A percentile compares a stretch with the other conserved stretches of the same genome.
These are phyloP conservation scores for Chloroclysta siterata DNA, from an alignment of 2,888 invertebrate species.

Conservation along the genomic window DNA sequence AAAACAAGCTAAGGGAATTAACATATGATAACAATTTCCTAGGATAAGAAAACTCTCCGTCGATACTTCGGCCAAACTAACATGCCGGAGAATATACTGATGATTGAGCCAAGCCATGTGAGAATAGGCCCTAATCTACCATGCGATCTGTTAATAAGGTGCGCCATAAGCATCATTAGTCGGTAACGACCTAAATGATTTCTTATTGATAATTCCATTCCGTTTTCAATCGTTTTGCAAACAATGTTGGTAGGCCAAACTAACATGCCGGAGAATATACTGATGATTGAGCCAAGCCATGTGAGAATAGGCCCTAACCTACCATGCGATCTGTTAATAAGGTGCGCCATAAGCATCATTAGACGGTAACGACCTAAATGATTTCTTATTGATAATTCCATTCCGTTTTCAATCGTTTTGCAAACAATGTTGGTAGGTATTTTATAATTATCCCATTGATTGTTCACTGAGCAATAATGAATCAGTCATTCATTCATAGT, in stretches of 20 bases:
- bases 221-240: slow-evolving; percentile 34
- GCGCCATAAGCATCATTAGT: slow-evolving; percentile 32
- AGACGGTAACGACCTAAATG: slow-evolving; percentile 33
- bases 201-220: slow-evolving; percentile 44
- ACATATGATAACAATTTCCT: no score
- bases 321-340: slow-evolving; percentile 28
- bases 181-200: slow-evolving; percentile 47
- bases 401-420: slow-evolving; percentile 32
- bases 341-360: slow-evolving; percentile 34
- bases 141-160: slow-evolving; percentile 31
- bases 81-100: no score
- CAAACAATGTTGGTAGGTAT: slow-evolving; percentile 38
- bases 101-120: neutral
- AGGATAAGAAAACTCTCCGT: no score
- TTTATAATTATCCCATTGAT: slow-evolving; percentile 35
- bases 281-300: neutral
- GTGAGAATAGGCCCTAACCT: slow-evolving; percentile 7
- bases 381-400: slow-evolving; percentile 44
- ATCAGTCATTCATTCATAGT: slow-evolving; percentile 21
- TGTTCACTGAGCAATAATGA: slow-evolving; percentile 23
- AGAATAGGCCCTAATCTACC: slow-evolving; percentile 6
- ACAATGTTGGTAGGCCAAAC: slow-evolving; percentile 31
- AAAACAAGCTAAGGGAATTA: no score
- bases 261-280: no score
- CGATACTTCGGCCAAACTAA: no score